These are phyloP conservation scores for Tribolium madens DNA, from an alignment of 1,140 invertebrate species.

Conservation along the genomic window DNA sequence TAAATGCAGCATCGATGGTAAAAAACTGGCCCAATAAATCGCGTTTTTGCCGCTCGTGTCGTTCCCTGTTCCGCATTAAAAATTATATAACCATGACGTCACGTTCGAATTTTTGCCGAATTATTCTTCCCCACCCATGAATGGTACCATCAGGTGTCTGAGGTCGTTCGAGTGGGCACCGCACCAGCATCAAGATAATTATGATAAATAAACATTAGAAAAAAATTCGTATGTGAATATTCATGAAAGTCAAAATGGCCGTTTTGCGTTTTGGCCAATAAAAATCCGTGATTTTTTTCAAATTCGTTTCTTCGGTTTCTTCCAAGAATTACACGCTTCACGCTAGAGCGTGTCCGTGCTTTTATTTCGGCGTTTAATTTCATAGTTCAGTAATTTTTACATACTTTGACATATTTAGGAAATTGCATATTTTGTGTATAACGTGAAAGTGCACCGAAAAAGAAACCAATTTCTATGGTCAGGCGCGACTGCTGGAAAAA, in stretches of 20 bases:
- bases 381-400: constrained; percentile 39
- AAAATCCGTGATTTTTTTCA: neutral
- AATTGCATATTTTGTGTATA: constrained; percentile 39
- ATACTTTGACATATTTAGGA: constrained; percentile 39
- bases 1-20: too few species aligned
- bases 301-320: constrained; percentile 20
- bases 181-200: neutral
- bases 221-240: constrained; percentile 19
- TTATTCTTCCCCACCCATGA: constrained; percentile 23
- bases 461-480: constrained; percentile 35
- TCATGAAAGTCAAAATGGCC: neutral
- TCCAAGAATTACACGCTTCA: constrained; percentile 31
- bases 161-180: constrained; percentile 16
- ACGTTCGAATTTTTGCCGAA: constrained; percentile 20
- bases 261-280: neutral
- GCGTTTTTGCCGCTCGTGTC: constrained; percentile 10
- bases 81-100: constrained; percentile 33
- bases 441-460: constrained; percentile 31
- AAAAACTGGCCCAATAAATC: too few species aligned
- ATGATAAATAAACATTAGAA: constrained; percentile 20
- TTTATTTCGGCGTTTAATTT: constrained; percentile 38
- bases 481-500: neutral
- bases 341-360: constrained; percentile 27
- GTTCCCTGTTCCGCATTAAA: constrained; percentile 26
- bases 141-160: constrained; percentile 14